Percentiles rank a stretch among this genome's conserved stretches.
Conservation (phyloP, 2,797 vertebrate genomes). For the Silurus aristotelis region DNA sequence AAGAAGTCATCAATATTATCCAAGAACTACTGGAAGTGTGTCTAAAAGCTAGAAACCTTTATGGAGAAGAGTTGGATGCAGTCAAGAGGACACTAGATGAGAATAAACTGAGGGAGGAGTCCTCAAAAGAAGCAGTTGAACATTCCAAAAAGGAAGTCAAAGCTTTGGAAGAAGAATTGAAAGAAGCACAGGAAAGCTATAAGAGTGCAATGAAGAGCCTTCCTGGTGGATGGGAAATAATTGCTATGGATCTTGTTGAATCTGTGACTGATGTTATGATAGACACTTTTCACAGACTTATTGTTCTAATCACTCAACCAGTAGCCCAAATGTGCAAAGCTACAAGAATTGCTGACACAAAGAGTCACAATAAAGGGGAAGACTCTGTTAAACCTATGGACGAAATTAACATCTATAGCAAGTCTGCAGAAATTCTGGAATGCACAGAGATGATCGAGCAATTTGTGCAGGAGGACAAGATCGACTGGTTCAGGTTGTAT, state of each 20-base stretch:
- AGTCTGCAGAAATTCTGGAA: conserved; percentile 9
- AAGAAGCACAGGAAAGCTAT: background rate
- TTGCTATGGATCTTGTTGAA: conserved; percentile 42
- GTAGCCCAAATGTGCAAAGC: background rate
- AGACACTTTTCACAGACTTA: background rate
- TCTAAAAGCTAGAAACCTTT: no score
- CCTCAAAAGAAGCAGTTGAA: conserved; percentile 14
- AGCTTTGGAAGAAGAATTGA: conserved; percentile 4
- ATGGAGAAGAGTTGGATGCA: background rate
- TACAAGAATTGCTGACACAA: background rate
- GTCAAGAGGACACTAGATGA: conserved; percentile 24
- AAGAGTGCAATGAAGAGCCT: background rate
- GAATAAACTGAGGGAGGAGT: conserved; percentile 16
- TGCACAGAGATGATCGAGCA: background rate
- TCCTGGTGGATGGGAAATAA: conserved; percentile 33
- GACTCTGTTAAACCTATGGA: background rate
- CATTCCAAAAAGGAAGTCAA: background rate
- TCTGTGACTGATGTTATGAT: background rate
- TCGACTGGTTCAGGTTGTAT: conserved; percentile 26
- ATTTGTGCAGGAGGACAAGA: background rate
- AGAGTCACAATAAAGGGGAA: background rate
- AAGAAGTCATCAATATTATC: conserved; percentile 45
- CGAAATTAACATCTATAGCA: conserved; percentile 26
- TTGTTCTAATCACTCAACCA: background rate
- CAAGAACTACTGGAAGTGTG: conserved; percentile 53